Conservation (phyloP, 2,113 vertebrate genomes). For the Caranx melampygus region DNA sequence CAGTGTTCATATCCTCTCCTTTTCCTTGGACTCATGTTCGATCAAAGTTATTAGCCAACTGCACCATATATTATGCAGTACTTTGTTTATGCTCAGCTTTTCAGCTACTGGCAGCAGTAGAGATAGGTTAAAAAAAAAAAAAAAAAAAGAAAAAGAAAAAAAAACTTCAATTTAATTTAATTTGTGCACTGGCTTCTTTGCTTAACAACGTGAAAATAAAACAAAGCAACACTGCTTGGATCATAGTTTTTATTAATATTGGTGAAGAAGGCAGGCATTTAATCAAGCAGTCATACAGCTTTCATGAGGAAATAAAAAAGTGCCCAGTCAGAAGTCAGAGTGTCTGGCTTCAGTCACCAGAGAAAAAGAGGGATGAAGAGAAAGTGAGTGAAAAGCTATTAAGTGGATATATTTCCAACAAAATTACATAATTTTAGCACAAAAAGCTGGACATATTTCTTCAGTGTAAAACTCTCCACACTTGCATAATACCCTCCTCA, state of each 20-base stretch:
- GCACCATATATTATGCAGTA: conserved; percentile 5
- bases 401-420: conserved; percentile 21
- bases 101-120: neutral
- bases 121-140: conserved; percentile 17
- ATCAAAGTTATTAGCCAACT: conserved; percentile 33
- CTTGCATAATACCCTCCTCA: neutral
- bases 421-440: neutral
- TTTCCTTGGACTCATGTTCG: conserved; percentile 13
- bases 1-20: conserved; percentile 11
- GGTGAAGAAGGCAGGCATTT: conserved; percentile 6
- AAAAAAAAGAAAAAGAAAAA: neutral
- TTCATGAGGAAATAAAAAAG: conserved; percentile 29
- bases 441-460: conserved; percentile 11
- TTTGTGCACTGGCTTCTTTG: neutral
- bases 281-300: conserved; percentile 8
- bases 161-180: conserved; percentile 4
- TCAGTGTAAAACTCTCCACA: neutral
- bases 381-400: neutral
- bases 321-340: neutral
- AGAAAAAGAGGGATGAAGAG: neutral
- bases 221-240: conserved; percentile 16
- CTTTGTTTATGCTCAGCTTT: conserved; percentile 35
- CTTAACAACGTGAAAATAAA: conserved; percentile 14
- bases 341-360: neutral
- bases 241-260: conserved; percentile 23